These are phyloP conservation scores for Kryptolebias marmoratus DNA, from an alignment of 2,113 vertebrate genomes.

Conservation along the genomic window DNA sequence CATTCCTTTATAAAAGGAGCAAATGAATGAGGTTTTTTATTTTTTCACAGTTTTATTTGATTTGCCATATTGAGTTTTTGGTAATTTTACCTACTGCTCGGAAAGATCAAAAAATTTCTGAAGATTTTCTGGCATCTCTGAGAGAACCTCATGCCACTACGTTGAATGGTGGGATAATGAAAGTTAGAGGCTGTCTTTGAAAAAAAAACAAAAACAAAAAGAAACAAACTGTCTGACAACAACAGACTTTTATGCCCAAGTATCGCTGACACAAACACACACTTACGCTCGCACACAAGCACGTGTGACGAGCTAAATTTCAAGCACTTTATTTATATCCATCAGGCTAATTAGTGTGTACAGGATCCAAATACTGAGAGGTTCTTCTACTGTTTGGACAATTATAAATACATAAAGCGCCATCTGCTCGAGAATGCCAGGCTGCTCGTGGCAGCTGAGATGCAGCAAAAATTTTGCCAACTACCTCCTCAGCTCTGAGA, in stretches of 20 bases:
- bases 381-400: constrained; percentile 75
- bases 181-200: constrained; percentile 22
- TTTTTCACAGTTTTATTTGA: constrained; percentile 20
- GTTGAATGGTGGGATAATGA: constrained; percentile 33
- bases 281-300: constrained; percentile 6
- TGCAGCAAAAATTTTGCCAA: constrained; percentile 63
- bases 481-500: constrained; percentile 67
- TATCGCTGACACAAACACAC: constrained; percentile 18
- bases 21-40: background rate
- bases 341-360: constrained; percentile 71
- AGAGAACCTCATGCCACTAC: constrained; percentile 16
- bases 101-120: constrained; percentile 37
- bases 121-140: constrained; percentile 35
- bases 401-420: constrained; percentile 77
- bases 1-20: background rate
- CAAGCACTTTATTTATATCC: constrained; percentile 69
- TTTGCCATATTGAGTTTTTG: constrained; percentile 9
- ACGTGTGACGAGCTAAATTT: constrained; percentile 38
- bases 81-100: constrained; percentile 11
- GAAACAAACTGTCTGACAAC: constrained; percentile 18
- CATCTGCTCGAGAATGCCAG: constrained; percentile 72
- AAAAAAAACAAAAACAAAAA: constrained; percentile 17
- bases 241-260: constrained; percentile 35
- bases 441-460: constrained; percentile 67
- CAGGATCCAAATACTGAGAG: constrained; percentile 68